phyloP scores from a whole-genome alignment of 2,797 vertebrate genomes.

The Poecile montanus region DNA sequence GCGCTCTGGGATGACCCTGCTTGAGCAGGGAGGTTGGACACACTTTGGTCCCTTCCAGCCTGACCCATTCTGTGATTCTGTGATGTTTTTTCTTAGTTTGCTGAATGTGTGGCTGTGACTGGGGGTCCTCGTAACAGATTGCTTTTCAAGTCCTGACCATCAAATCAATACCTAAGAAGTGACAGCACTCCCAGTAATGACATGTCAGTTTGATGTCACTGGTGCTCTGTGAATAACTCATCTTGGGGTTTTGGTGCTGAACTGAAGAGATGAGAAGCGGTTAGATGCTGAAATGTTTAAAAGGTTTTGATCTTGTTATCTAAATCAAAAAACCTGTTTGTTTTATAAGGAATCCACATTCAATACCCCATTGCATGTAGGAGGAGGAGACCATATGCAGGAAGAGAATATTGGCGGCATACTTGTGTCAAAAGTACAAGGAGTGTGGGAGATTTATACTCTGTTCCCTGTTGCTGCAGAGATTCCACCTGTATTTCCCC shows the following conservation, averaged over 20 bases:
- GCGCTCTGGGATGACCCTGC: background rate
- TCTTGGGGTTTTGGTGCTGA: background rate
- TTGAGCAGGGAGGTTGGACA: background rate
- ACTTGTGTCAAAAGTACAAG: background rate
- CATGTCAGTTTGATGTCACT: background rate
- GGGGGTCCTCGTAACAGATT: background rate
- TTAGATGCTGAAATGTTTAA: background rate
- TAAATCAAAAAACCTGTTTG: background rate
- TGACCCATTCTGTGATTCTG: background rate
- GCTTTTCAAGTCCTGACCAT: background rate
- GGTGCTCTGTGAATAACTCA: background rate
- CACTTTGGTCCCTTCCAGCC: background rate
- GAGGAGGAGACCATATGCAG: slow-evolving; percentile 6
- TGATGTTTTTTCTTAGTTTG: background rate
- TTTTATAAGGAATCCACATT: background rate
- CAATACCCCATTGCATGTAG: background rate
- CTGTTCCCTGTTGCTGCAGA: background rate
- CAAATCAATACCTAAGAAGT: background rate
- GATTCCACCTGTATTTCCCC: background rate
- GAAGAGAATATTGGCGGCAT: background rate
- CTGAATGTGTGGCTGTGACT: background rate
- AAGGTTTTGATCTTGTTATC: background rate
- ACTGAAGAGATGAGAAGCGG: background rate
- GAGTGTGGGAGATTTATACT: background rate
- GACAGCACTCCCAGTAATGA: background rate